These are phyloP conservation scores for Megaptera novaeangliae DNA, from an alignment of 2,113 vertebrate species.

Conservation along the genomic window DNA sequence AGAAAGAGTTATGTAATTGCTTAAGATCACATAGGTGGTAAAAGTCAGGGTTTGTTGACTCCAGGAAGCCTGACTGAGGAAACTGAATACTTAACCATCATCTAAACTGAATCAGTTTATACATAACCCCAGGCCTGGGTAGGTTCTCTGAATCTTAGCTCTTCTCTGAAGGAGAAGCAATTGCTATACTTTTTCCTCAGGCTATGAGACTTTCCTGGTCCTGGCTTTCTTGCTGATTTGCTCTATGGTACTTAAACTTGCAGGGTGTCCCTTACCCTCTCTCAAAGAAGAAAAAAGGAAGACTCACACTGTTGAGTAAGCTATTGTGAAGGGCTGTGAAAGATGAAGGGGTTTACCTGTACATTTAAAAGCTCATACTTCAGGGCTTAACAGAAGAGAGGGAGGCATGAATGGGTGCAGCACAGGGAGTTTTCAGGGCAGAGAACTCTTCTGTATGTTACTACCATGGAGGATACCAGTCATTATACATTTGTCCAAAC, in stretches of 20 bases:
- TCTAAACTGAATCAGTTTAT: not conserved
- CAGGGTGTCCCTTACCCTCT: not conserved
- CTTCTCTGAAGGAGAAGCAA: not conserved
- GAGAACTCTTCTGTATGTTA: not conserved
- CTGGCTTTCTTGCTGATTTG: not conserved
- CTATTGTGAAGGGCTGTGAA: not conserved
- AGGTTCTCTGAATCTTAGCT: not conserved
- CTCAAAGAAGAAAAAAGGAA: not conserved
- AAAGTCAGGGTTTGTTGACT: not conserved
- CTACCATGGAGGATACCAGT: not conserved
- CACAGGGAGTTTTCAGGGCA: not conserved
- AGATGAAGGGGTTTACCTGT: not conserved
- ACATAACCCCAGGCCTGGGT: not conserved
- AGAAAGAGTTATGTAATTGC: not conserved
- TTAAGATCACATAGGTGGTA: not conserved
- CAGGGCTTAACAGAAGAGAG: not conserved
- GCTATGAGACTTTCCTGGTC: not conserved
- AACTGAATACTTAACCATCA: not conserved
- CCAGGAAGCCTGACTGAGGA: not conserved
- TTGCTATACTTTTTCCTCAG: rapidly evolving
- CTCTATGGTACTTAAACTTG: not conserved
- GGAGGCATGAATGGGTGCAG: not conserved
- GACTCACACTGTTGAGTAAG: not conserved
- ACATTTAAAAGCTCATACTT: not conserved
- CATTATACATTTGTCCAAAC: not conserved